Percentiles rank a stretch among this genome's conserved stretches.
Conservation (phyloP, 2,888 invertebrate species). For the Parasteatoda lunata region DNA sequence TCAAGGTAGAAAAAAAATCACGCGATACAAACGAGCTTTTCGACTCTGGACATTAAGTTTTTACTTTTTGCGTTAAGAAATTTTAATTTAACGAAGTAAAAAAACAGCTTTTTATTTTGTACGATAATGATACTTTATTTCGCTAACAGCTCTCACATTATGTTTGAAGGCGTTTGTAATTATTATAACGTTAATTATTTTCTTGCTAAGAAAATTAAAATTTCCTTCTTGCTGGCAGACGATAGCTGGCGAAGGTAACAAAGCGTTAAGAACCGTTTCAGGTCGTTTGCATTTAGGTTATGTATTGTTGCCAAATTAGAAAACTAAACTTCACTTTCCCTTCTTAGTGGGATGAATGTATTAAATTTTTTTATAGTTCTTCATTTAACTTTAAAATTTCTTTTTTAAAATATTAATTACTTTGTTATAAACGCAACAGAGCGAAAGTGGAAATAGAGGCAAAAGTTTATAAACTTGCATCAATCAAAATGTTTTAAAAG, state of each 20-base stretch:
- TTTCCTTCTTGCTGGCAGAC: slow-evolving; percentile 3
- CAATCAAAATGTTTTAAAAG: slow-evolving; percentile 28
- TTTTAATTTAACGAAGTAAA: slow-evolving; percentile 1
- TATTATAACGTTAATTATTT: slow-evolving; percentile 62
- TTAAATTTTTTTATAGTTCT: slow-evolving; percentile 12
- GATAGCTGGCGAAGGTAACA: slow-evolving; percentile 35
- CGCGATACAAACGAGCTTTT: no score
- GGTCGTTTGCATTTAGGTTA: slow-evolving; percentile 58
- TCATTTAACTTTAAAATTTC: slow-evolving; percentile 36
- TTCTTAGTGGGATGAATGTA: slow-evolving; percentile 10
- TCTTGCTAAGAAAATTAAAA: slow-evolving; percentile 55
- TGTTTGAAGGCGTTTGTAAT: slow-evolving; percentile 35
- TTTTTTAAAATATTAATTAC: slow-evolving; percentile 54
- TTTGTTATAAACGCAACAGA: slow-evolving; percentile 46
- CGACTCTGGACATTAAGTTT: no score
- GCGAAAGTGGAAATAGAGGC: neutral
- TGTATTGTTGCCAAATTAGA: slow-evolving; percentile 61
- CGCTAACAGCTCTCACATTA: slow-evolving; percentile 8
- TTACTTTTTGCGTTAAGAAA: neutral
- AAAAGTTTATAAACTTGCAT: slow-evolving; percentile 6
- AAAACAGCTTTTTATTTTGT: slow-evolving; percentile 36
- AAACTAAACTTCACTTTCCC: slow-evolving; percentile 20
- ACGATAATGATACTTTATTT: slow-evolving; percentile 45
- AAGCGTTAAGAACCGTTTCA: slow-evolving; percentile 50
- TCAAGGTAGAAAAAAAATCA: no score